Base-by-base conservation (phyloP, 23 tunicate genomes). In the Trididemnum nubilum region DNA sequence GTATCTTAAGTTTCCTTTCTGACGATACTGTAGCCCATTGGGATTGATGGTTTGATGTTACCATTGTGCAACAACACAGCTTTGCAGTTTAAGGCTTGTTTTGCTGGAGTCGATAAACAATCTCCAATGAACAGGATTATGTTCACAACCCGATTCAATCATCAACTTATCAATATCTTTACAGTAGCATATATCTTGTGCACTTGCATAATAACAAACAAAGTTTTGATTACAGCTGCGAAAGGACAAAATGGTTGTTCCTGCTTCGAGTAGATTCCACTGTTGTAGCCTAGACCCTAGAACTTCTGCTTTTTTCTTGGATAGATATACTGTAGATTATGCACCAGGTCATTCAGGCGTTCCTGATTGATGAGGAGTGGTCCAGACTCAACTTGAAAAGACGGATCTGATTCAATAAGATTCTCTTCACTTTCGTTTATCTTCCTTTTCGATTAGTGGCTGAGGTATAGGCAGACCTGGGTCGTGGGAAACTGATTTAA, bases 341-440 rank as follows among this genome's bases (percentile, higher is more conserved):
- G 71, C 70, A 78, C 82, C 19, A 78, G 71, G 71, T 78, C 81
- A n/a, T n/a, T n/a, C n/a, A n/a, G n/a, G n/a, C n/a, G n/a, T n/a
- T n/a, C n/a, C n/a, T n/a, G n/a, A n/a, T n/a, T n/a, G n/a, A n/a
- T n/a, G n/a, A n/a, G n/a, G n/a, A n/a, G n/a, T n/a, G n/a, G n/a
- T n/a, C n/a, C n/a, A n/a, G n/a, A n/a, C n/a, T n/a, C n/a, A n/a
- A n/a, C n/a, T n/a, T n/a, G n/a, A n/a, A n/a, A n/a, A n/a, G n/a
- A n/a, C n/a, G n/a, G n/a, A n/a, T n/a, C n/a, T n/a, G n/a, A n/a
- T n/a, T n/a, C n/a, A n/a, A 0, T 76, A 4, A 19, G 7, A 23
- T 24, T 4, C 7, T 63, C 23, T 63, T 23, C 4, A n/a, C n/a
- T n/a, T n/a, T n/a, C n/a, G n/a, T 59, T 12, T 25, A 28, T 73